Conservation (phyloP, 1,140 invertebrate genomes). For the Macrotrachela quadricornifera region DNA sequence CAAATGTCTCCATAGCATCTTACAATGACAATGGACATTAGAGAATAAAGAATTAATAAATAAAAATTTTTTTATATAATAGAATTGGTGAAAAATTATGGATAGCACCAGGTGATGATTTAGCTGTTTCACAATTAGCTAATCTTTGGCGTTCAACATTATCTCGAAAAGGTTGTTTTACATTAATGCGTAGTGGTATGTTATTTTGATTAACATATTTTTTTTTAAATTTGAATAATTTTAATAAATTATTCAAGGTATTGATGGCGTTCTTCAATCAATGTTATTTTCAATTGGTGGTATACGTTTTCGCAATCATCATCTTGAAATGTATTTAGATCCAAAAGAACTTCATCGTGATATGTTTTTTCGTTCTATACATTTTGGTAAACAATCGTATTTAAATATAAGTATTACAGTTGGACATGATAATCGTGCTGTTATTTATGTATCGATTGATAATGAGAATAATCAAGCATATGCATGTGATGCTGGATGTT, state of each 20-base stretch:
- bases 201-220: too few species aligned
- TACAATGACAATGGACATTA: too few species aligned
- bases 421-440: conserved; percentile 57
- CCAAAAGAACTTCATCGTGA: conserved; percentile 70
- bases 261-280: conserved; percentile 63
- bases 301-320: conserved; percentile 53
- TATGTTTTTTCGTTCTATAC: conserved; percentile 49
- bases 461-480: conserved; percentile 60
- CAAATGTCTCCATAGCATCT: too few species aligned
- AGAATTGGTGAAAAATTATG: not conserved
- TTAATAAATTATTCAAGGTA: conserved; percentile 31
- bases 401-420: conserved; percentile 65
- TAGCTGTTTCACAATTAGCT: conserved; percentile 46
- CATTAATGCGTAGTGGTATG: conserved; percentile 28
- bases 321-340: conserved; percentile 64
- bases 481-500: conserved; percentile 71
- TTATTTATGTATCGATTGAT: conserved; percentile 57
- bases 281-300: conserved; percentile 67
- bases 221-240: not conserved
- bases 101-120: not conserved
- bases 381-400: conserved; percentile 65
- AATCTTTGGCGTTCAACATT: conserved; percentile 64
- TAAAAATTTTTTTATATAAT: too few species aligned
- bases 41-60: too few species aligned
- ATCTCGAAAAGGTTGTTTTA: conserved; percentile 45